Conservation (phyloP, 2,113 vertebrate genomes). For the Pollimyrus isidori region DNA sequence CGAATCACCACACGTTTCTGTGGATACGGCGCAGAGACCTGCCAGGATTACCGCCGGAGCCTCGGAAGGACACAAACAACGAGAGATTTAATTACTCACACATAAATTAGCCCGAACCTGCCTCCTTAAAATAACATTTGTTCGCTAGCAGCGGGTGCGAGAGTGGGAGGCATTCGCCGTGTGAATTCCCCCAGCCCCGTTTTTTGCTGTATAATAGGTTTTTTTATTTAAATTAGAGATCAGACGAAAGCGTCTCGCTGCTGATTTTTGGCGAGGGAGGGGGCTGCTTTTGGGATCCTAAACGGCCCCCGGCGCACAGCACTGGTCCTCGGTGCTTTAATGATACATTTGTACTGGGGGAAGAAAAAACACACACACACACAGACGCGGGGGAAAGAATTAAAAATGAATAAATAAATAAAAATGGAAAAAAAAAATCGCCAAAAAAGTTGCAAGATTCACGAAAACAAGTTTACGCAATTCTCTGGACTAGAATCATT, state of each 20-base stretch:
- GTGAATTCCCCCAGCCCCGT: constrained; percentile 55
- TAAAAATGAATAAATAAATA: background rate
- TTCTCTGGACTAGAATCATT: constrained; percentile 38
- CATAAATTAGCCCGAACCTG: constrained; percentile 68
- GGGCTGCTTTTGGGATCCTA: constrained; percentile 52
- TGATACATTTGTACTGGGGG: constrained; percentile 5
- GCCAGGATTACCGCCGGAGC: constrained; percentile 43
- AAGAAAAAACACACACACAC: background rate
- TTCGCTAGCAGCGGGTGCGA: constrained; percentile 68
- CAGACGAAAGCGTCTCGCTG: constrained; percentile 59
- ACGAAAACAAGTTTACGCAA: constrained; percentile 40
- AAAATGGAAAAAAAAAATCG: constrained; percentile 20
- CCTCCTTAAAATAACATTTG: constrained; percentile 73
- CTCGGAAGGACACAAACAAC: constrained; percentile 68
- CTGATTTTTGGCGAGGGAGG: constrained; percentile 55
- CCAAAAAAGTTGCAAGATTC: constrained; percentile 40
- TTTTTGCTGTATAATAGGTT: constrained; percentile 70
- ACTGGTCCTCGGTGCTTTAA: constrained; percentile 56
- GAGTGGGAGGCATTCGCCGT: constrained; percentile 49
- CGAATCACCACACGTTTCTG: constrained; percentile 42
- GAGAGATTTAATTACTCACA: constrained; percentile 71
- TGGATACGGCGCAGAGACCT: constrained; percentile 57
- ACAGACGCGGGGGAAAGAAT: constrained; percentile 18
- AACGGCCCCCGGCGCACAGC: constrained; percentile 52
- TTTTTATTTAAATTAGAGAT: constrained; percentile 72